These are phyloP conservation scores for Morpho deidamia DNA, from an alignment of 2,888 invertebrate genomes.

Conservation along the genomic window DNA sequence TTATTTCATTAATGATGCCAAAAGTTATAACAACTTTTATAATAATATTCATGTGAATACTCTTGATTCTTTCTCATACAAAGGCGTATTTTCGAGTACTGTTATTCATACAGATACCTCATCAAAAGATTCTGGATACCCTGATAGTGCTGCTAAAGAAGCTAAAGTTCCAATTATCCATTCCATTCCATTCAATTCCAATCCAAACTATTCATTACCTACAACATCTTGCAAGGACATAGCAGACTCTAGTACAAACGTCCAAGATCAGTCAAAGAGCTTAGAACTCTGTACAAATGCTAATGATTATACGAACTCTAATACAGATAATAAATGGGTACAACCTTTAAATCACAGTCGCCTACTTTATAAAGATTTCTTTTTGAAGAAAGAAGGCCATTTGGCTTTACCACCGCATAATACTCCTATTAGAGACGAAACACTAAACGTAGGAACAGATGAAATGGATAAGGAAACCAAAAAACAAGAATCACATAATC, in stretches of 20 bases:
- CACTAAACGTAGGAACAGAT: conserved; percentile 31
- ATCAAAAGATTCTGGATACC: conserved; percentile 69
- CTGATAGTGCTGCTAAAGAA: conserved; percentile 57
- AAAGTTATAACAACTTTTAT: conserved; percentile 59
- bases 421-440: conserved; percentile 46
- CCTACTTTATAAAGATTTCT: conserved; percentile 69
- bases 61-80: conserved; percentile 33
- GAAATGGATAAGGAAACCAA: conserved; percentile 32
- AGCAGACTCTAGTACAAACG: conserved; percentile 38
- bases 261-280: conserved; percentile 45
- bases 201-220: conserved; percentile 53
- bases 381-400: conserved; percentile 62
- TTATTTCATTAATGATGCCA: conserved; percentile 40
- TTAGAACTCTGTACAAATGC: conserved; percentile 55
- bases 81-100: conserved; percentile 52
- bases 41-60: conserved; percentile 51
- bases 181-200: too few species aligned
- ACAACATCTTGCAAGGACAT: conserved; percentile 44
- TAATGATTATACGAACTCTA: conserved; percentile 39
- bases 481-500: conserved; percentile 37
- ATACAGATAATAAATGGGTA: conserved; percentile 45
- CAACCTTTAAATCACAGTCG: conserved; percentile 67
- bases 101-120: conserved; percentile 55
- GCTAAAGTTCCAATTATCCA: conserved; percentile 49
- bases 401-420: conserved; percentile 58